phyloP scores from a whole-genome alignment of 2,888 invertebrate species.

The Cataglyphis cursor region DNA sequence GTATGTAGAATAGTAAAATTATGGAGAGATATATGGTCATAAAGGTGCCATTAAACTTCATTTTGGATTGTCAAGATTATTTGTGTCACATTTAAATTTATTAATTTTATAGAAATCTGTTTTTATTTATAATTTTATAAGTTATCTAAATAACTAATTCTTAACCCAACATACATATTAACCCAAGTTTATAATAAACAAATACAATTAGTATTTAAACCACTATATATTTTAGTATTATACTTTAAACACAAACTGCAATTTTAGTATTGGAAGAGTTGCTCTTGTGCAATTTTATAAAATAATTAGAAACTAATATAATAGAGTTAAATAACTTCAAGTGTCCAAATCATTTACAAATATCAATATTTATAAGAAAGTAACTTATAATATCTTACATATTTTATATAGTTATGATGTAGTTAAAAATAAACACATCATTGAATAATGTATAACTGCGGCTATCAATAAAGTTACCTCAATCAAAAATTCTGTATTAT shows the following conservation, averaged over 20 bases:
- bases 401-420: constrained; percentile 36
- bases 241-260: constrained; percentile 17
- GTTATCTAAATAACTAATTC: constrained; percentile 12
- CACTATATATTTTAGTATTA: background rate
- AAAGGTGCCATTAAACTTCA: constrained; percentile 56
- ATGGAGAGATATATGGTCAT: constrained; percentile 52
- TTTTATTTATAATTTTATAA: constrained; percentile 18
- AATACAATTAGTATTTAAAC: constrained; percentile 1
- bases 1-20: constrained; percentile 50
- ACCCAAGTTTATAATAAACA: constrained; percentile 14
- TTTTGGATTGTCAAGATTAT: constrained; percentile 45
- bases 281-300: constrained; percentile 34
- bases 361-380: constrained; percentile 20
- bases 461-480: constrained; percentile 37
- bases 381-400: constrained; percentile 29
- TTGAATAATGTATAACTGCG: constrained; percentile 26
- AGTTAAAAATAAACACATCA: constrained; percentile 36
- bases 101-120: constrained; percentile 25
- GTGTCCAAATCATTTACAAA: constrained; percentile 26
- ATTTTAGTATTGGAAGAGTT: constrained; percentile 25
- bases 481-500: constrained; percentile 38
- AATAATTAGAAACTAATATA: constrained; percentile 24
- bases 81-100: constrained; percentile 10
- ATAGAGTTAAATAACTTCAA: constrained; percentile 1
- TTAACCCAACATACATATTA: constrained; percentile 17